A percentile compares a stretch with the other conserved stretches of the same genome.
Evolutionary conservation across 2,113 vertebrate species (phyloP).

Genomic region (Odontophorus gujanensis): DNA sequence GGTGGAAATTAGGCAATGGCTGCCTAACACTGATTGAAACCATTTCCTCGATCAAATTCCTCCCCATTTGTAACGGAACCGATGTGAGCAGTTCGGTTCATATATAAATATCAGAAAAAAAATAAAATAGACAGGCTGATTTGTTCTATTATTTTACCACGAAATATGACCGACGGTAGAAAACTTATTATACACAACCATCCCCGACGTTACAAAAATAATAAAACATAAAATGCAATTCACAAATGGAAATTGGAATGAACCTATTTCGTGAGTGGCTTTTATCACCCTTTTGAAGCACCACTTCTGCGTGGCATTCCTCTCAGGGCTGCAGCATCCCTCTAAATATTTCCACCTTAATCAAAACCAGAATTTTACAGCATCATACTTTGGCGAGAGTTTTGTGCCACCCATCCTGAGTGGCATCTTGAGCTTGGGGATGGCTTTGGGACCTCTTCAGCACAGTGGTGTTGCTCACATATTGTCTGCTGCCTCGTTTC

Average conservation of each 20-base stretch:
- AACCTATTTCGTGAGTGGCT: constrained; percentile 51
- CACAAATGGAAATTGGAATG: constrained; percentile 52
- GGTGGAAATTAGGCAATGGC: not conserved
- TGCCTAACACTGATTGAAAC: constrained; percentile 5
- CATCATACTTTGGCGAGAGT: not conserved
- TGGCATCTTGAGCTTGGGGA: not conserved
- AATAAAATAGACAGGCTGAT: not conserved
- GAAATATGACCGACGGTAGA: constrained; percentile 42
- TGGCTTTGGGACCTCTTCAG: not conserved
- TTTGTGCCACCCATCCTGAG: not conserved
- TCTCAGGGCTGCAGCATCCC: constrained; percentile 15
- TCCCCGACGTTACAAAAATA: constrained; percentile 63
- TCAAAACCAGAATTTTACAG: not conserved
- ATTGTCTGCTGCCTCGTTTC: not conserved
- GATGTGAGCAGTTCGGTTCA: not conserved
- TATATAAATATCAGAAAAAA: constrained; percentile 45
- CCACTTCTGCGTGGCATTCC: not conserved
- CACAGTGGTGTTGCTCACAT: not conserved
- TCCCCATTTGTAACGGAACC: not conserved
- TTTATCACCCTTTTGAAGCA: constrained; percentile 39
- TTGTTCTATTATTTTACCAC: constrained; percentile 41
- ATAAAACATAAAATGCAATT: constrained; percentile 64
- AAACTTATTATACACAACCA: constrained; percentile 64
- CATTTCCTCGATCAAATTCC: not conserved
- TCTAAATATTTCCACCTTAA: constrained; percentile 54